Conservation (phyloP, 2,888 invertebrate species). For the Agrotis segetum region DNA sequence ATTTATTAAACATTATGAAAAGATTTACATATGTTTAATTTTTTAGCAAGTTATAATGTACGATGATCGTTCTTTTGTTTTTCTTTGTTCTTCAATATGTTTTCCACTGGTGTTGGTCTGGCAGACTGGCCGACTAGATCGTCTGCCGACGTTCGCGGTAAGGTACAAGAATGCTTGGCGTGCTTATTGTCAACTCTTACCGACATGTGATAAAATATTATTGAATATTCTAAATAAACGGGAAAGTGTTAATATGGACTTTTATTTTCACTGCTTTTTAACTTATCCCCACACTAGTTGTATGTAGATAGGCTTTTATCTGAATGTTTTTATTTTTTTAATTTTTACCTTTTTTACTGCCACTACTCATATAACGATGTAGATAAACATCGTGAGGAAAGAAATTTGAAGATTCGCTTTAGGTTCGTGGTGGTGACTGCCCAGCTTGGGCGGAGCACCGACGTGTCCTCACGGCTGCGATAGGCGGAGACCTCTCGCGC, state of each 20-base stretch:
- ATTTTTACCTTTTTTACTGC: background rate
- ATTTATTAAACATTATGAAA: constrained; percentile 36
- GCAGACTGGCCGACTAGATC: constrained; percentile 61
- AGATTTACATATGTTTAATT: constrained; percentile 42
- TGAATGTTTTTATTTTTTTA: too few species aligned
- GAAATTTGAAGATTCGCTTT: background rate
- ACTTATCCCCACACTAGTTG: too few species aligned
- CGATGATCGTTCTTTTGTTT: constrained; percentile 22
- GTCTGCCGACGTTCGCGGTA: constrained; percentile 68
- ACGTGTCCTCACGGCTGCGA: too few species aligned
- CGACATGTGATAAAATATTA: constrained; percentile 88
- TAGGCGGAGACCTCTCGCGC: too few species aligned
- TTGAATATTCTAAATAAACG: constrained; percentile 88
- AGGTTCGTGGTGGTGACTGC: too few species aligned
- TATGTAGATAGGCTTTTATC: background rate
- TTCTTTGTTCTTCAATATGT: constrained; percentile 40
- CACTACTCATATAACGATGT: background rate
- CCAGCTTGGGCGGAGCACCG: too few species aligned
- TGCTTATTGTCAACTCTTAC: constrained; percentile 86
- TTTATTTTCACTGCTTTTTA: constrained; percentile 68
- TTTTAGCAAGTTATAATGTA: constrained; percentile 27
- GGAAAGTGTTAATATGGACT: constrained; percentile 79
- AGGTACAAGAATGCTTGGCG: constrained; percentile 79
- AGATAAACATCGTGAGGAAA: too few species aligned
- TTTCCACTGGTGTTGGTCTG: constrained; percentile 62